Evolutionary conservation across 2,888 invertebrate species (phyloP).

Genomic region (Chromoteleia sp.): DNA sequence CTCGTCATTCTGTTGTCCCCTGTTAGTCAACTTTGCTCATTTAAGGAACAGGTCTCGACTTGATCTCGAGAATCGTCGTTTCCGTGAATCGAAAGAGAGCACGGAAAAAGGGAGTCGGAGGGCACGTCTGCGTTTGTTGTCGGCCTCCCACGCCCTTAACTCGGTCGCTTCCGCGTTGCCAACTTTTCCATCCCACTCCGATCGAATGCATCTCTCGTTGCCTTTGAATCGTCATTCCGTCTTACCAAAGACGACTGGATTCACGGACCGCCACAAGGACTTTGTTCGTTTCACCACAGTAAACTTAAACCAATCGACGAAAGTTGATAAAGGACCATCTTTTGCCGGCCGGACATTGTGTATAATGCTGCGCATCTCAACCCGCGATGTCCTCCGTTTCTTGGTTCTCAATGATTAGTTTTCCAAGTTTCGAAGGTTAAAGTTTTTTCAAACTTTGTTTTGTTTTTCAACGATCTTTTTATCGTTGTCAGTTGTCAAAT

Average conservation of each 20-base stretch:
- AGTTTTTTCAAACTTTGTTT: not conserved
- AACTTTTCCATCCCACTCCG: constrained; percentile 24
- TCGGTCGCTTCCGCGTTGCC: constrained; percentile 13
- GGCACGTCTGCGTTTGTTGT: constrained; percentile 25
- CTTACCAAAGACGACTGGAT: constrained; percentile 35
- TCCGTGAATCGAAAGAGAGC: constrained; percentile 1
- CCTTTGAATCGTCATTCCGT: constrained; percentile 35
- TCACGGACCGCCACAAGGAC: constrained; percentile 54
- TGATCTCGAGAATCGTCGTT: not conserved
- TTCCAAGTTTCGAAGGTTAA: constrained; percentile 12
- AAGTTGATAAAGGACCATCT: constrained; percentile 62
- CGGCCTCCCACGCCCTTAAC: constrained; percentile 29
- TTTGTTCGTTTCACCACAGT: constrained; percentile 61
- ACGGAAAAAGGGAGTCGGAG: constrained; percentile 27
- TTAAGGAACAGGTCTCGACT: not conserved
- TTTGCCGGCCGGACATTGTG: constrained; percentile 41
- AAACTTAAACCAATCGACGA: constrained; percentile 60
- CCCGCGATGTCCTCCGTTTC: constrained; percentile 20
- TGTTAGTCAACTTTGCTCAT: not conserved
- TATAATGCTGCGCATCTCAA: not conserved
- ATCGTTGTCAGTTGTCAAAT: too few relatives aligned
- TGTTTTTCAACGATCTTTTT: not conserved
- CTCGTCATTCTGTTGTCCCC: not conserved
- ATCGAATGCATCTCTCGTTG: constrained; percentile 28
- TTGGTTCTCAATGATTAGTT: constrained; percentile 15